Conservation (phyloP, 2,888 invertebrate genomes). For the Tiliacea aurago region DNA sequence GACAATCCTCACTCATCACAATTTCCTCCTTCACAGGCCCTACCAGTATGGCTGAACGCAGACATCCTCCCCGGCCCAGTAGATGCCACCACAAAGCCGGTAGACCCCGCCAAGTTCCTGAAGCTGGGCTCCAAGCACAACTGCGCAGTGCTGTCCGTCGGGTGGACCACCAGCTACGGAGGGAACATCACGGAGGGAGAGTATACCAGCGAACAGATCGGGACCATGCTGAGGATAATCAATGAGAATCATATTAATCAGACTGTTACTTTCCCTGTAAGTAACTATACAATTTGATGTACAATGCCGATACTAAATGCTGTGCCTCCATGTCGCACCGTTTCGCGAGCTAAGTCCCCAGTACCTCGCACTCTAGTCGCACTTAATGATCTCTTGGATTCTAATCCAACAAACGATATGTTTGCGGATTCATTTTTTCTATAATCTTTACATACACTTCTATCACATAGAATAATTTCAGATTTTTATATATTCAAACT, state of each 20-base stretch:
- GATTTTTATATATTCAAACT: no score
- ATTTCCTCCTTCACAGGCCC: conserved; percentile 84
- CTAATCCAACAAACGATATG: no score
- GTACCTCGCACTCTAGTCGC: no score
- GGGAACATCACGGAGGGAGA: conserved; percentile 88
- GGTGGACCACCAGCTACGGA: conserved; percentile 94
- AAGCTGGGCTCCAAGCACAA: conserved; percentile 90
- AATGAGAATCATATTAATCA: conserved; percentile 90
- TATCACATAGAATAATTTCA: no score
- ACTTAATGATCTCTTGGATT: no score
- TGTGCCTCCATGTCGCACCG: no score
- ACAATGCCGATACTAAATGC: no score
- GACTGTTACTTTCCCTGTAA: conserved; percentile 94
- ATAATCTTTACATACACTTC: no score
- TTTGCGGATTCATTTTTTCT: no score
- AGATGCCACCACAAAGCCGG: conserved; percentile 89
- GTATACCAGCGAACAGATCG: conserved; percentile 92
- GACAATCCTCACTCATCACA: not conserved
- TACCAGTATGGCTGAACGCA: conserved; percentile 96
- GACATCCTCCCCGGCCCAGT: conserved; percentile 95
- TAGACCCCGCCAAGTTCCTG: conserved; percentile 92
- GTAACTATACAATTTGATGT: no score
- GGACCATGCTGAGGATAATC: conserved; percentile 92
- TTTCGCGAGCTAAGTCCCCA: no score
- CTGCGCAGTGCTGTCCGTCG: conserved; percentile 93